Percentiles rank a stretch among this genome's conserved stretches.
phyloP scores from a whole-genome alignment of 2,888 invertebrate species.

The Magallana nippona region DNA sequence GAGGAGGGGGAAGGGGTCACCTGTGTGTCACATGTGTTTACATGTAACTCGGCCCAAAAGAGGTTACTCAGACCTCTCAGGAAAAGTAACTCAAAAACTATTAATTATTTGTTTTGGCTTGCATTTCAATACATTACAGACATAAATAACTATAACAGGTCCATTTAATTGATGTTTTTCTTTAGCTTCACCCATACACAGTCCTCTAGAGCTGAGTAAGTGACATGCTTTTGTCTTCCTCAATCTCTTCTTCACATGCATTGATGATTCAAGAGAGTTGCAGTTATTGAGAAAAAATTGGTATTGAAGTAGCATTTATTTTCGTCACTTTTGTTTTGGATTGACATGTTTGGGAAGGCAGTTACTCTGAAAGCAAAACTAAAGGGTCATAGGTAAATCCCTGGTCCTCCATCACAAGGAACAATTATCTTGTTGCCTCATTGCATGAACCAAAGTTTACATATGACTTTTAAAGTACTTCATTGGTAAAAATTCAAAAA shows the following conservation, averaged over 20 bases:
- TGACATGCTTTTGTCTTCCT: background rate
- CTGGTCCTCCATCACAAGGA: slow-evolving; percentile 45
- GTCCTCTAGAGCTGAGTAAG: background rate
- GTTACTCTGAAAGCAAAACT: slow-evolving; percentile 51
- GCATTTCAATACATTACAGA: slow-evolving; percentile 1
- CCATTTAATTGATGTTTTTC: slow-evolving; percentile 13
- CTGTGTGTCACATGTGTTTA: background rate
- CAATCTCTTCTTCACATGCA: background rate
- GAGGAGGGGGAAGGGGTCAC: background rate
- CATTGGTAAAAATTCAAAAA: slow-evolving; percentile 39
- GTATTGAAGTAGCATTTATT: slow-evolving; percentile 47
- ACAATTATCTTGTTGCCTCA: slow-evolving; percentile 38
- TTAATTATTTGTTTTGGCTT: slow-evolving; percentile 16
- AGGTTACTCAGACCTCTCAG: background rate
- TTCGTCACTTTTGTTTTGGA: slow-evolving; percentile 49
- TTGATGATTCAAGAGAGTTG: background rate
- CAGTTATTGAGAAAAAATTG: slow-evolving; percentile 2
- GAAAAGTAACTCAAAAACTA: background rate
- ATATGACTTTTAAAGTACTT: slow-evolving; percentile 46
- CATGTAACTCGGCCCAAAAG: background rate
- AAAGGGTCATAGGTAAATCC: slow-evolving; percentile 46
- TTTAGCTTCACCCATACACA: background rate
- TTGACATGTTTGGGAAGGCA: slow-evolving; percentile 52
- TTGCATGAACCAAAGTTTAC: slow-evolving; percentile 42
- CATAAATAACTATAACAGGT: background rate